phyloP scores from a whole-genome alignment of 2,113 vertebrate species.

The Petroica traversi region DNA sequence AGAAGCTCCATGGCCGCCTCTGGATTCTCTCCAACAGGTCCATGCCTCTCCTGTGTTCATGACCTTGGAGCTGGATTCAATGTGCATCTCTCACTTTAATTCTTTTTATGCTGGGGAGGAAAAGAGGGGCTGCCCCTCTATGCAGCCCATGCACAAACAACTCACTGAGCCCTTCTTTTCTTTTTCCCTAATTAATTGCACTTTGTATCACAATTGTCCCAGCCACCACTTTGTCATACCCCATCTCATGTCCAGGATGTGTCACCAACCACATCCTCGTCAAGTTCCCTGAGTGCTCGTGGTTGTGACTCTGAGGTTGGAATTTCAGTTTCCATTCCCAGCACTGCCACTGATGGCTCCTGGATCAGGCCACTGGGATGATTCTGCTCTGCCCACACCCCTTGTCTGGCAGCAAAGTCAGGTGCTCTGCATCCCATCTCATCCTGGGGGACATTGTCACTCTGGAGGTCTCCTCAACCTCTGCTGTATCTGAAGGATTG shows the following conservation, averaged over 20 bases:
- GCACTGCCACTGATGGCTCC: neutral
- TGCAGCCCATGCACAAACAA: neutral
- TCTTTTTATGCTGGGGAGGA: neutral
- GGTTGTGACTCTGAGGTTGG: neutral
- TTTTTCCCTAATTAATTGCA: too few species aligned
- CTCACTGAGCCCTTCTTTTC: too few species aligned
- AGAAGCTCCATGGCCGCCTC: accelerated
- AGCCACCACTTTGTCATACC: neutral
- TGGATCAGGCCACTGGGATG: neutral
- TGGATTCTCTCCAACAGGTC: neutral
- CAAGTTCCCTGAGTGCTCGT: accelerated
- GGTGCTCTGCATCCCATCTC: neutral
- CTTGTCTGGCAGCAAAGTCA: neutral
- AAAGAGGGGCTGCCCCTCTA: neutral
- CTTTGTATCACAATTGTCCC: neutral
- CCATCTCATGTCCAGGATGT: neutral
- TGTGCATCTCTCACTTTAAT: neutral
- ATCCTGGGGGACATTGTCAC: accelerated
- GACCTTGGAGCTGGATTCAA: accelerated
- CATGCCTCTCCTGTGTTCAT: neutral
- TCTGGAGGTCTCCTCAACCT: neutral
- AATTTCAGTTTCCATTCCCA: neutral
- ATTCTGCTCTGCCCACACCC: neutral
- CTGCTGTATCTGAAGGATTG: neutral
- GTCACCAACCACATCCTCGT: neutral